Conservation (phyloP, 2,888 invertebrate species). For the Cordilura impudica region DNA sequence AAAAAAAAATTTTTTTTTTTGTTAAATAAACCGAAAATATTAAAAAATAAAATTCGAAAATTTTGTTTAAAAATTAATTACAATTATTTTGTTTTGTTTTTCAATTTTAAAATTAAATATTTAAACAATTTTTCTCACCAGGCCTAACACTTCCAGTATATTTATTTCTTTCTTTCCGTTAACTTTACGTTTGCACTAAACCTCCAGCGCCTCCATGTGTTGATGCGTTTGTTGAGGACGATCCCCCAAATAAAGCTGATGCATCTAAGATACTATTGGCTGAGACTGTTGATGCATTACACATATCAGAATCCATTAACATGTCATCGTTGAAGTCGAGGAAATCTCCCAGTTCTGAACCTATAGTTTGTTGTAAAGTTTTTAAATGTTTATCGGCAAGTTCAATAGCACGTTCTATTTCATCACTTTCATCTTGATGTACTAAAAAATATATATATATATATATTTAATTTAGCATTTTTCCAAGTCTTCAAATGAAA, state of each 20-base stretch:
- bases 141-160: conserved; percentile 1
- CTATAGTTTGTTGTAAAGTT: conserved; percentile 83
- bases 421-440: conserved; percentile 90
- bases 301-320: conserved; percentile 71
- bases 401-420: conserved; percentile 90
- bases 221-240: conserved; percentile 65
- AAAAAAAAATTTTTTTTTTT: conserved; percentile 8
- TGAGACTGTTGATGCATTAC: conserved; percentile 66
- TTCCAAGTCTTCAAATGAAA: no score
- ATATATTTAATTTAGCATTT: no score
- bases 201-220: conserved; percentile 67
- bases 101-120: conserved; percentile 12
- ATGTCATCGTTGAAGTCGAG: conserved; percentile 76
- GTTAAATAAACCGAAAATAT: conserved; percentile 5
- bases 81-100: conserved; percentile 11
- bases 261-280: conserved; percentile 66
- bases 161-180: conserved; percentile 34
- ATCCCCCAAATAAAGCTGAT: conserved; percentile 61
- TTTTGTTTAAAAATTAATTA: conserved; percentile 5
- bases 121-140: conserved; percentile 44
- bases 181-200: conserved; percentile 74
- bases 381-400: conserved; percentile 87
- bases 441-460: no score
- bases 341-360: conserved; percentile 75
- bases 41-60: conserved; percentile 42